A percentile compares a stretch with the other conserved stretches of the same genome.
phyloP scores from a whole-genome alignment of 2,888 invertebrate genomes.

The Aelia acuminata region DNA sequence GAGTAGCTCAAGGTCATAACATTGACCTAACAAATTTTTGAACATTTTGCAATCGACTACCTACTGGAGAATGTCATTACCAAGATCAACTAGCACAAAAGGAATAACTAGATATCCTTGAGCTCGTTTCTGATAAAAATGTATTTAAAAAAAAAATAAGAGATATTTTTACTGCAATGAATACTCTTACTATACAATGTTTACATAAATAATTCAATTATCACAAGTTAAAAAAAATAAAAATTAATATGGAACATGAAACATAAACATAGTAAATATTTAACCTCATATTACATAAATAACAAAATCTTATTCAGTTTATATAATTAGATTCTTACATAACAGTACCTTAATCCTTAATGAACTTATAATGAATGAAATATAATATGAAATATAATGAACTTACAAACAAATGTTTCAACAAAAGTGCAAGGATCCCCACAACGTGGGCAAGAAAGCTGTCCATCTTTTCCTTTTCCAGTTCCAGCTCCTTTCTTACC shows the following conservation, averaged over 20 bases:
- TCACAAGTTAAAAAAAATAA: background rate
- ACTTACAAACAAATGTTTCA: slow-evolving; percentile 93
- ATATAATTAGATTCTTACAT: slow-evolving; percentile 6
- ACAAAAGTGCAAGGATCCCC: slow-evolving; percentile 98
- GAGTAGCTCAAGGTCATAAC: slow-evolving; percentile 54
- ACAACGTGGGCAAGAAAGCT: slow-evolving; percentile 94
- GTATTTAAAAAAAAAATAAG: background rate
- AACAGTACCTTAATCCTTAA: background rate
- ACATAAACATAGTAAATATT: background rate
- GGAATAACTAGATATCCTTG: slow-evolving; percentile 41
- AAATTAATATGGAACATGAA: background rate
- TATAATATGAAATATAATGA: background rate
- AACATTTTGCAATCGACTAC: background rate
- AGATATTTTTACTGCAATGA: background rate
- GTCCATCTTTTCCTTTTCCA: slow-evolving; percentile 77
- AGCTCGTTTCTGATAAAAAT: background rate
- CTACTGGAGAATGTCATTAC: slow-evolving; percentile 56
- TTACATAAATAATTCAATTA: background rate
- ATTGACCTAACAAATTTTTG: slow-evolving; percentile 49
- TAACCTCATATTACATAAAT: background rate
- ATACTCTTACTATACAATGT: background rate
- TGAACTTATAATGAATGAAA: no score
- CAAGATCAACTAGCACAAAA: slow-evolving; percentile 6
- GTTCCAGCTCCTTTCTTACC: slow-evolving; percentile 59
- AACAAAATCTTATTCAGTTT: background rate